These are phyloP conservation scores for Nesogale talazaci DNA, from an alignment of 2,113 vertebrate genomes.

Conservation along the genomic window DNA sequence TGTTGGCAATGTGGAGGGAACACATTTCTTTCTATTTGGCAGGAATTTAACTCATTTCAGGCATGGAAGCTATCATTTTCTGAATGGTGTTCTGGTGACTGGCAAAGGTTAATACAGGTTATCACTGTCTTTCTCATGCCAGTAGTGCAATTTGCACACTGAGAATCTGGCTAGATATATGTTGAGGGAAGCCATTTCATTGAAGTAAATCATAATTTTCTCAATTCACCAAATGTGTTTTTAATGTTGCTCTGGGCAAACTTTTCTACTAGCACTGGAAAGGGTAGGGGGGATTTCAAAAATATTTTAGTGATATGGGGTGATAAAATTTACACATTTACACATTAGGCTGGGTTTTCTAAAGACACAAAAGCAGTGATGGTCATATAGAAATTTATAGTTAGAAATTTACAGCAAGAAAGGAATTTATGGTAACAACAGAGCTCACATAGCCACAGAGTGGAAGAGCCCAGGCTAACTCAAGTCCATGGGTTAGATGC, in stretches of 20 bases:
- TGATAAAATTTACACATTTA: not conserved
- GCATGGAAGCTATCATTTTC: conserved; percentile 66
- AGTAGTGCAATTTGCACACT: conserved; percentile 56
- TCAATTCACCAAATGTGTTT: conserved; percentile 44
- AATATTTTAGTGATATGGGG: not conserved
- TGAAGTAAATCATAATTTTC: conserved; percentile 57
- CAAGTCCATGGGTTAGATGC: no score
- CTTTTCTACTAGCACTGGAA: not conserved
- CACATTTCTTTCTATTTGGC: conserved; percentile 73
- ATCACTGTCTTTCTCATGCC: conserved; percentile 55
- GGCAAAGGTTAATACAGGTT: conserved; percentile 63
- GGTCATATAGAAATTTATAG: no score
- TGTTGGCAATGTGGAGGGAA: conserved; percentile 62
- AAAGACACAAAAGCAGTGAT: no score
- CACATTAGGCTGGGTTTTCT: no score
- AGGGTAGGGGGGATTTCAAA: conserved; percentile 19
- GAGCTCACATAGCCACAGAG: no score
- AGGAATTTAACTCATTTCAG: conserved; percentile 67
- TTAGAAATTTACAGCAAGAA: no score
- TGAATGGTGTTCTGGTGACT: conserved; percentile 66
- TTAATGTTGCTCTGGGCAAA: conserved; percentile 53
- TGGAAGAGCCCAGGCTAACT: no score
- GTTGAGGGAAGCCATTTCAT: conserved; percentile 58
- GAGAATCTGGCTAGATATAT: conserved; percentile 62
- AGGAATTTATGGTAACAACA: no score